Evolutionary conservation across 2,797 vertebrate species (phyloP).

Genomic region (Hydrophis major): DNA sequence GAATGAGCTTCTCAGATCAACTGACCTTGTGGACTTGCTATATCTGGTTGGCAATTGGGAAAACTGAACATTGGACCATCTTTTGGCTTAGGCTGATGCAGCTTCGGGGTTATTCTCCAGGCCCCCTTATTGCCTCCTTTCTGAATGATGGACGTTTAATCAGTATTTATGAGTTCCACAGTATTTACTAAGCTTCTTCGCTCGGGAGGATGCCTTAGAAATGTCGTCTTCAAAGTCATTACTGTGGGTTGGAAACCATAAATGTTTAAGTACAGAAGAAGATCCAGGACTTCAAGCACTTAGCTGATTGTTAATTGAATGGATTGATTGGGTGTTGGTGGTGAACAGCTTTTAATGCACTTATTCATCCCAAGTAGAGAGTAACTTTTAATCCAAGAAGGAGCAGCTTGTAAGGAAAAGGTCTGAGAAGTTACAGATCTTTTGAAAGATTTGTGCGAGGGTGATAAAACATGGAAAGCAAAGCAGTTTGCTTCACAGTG

Average conservation of each 20-base stretch:
- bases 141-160: too few species aligned
- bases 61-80: background rate
- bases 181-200: background rate
- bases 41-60: background rate
- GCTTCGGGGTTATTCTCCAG: background rate
- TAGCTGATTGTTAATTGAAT: background rate
- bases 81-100: background rate
- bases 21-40: background rate
- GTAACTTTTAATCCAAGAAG: background rate
- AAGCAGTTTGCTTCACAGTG: background rate
- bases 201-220: background rate
- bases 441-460: background rate
- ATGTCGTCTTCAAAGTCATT: background rate
- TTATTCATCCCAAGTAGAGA: background rate
- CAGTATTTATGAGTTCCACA: background rate
- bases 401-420: background rate
- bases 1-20: background rate
- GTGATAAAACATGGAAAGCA: background rate
- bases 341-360: background rate
- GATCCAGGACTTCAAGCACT: background rate
- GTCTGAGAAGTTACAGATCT: background rate
- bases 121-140: background rate
- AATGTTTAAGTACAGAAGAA: background rate
- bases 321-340: background rate
- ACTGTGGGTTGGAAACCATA: background rate